phyloP scores from a whole-genome alignment of 2,113 vertebrate species.

The Macrotus californicus region DNA sequence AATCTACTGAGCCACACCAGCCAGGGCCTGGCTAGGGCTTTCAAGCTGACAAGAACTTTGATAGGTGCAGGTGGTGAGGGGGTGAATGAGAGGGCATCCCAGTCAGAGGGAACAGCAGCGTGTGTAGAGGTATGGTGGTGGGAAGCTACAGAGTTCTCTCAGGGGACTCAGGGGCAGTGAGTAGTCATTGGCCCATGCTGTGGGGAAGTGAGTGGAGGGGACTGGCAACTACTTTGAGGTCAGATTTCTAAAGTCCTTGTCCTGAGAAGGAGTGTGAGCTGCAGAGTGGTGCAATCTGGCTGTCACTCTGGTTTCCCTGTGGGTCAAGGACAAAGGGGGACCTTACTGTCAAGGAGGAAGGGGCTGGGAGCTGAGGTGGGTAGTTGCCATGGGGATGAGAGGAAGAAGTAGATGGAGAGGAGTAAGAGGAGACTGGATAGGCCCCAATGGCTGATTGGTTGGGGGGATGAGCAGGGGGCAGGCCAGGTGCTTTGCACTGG shows the following conservation, averaged over 20 bases:
- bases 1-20: too few relatives aligned
- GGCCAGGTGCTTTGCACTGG: background rate
- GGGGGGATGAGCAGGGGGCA: background rate
- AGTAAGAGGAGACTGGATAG: background rate
- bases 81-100: background rate
- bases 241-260: background rate
- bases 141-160: background rate
- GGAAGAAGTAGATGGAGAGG: background rate
- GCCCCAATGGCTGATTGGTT: background rate
- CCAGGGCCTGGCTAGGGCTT: background rate
- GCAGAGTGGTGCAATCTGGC: background rate
- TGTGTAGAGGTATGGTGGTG: background rate
- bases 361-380: background rate
- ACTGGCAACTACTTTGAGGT: background rate
- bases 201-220: background rate
- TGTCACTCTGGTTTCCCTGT: background rate
- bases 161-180: background rate
- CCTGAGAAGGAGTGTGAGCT: background rate
- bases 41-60: background rate
- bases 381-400: slow-evolving; percentile 11
- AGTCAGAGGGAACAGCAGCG: background rate
- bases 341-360: background rate
- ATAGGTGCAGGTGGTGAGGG: background rate
- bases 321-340: background rate
- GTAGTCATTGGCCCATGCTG: background rate